Conservation (phyloP, 2,888 invertebrate species). For the Rhimphoctona megacephalus region DNA sequence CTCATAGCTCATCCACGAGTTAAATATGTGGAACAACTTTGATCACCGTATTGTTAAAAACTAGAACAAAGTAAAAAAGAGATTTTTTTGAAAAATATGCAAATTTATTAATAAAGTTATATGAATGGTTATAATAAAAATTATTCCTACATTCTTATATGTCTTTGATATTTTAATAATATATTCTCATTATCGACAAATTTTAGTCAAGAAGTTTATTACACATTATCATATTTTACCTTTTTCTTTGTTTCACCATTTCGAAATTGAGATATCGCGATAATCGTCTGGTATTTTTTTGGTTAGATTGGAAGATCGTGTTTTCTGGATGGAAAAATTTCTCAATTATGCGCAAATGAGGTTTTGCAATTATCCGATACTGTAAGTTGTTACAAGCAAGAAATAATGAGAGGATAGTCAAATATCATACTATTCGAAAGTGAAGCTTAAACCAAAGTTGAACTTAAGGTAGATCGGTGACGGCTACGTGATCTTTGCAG, state of each 20-base stretch:
- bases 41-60: slow-evolving; percentile 11
- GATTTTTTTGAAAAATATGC: neutral
- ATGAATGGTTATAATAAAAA: neutral
- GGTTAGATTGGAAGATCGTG: neutral
- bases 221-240: too few species aligned
- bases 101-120: neutral
- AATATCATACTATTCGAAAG: neutral
- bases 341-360: neutral
- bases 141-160: neutral
- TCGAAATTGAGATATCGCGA: too few species aligned
- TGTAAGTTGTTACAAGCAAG: neutral
- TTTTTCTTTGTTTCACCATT: too few species aligned
- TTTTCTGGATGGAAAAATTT: neutral
- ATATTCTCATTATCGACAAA: neutral
- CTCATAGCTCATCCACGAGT: slow-evolving; percentile 43
- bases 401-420: neutral
- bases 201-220: neutral
- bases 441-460: too few species aligned
- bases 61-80: slow-evolving; percentile 44
- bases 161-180: neutral
- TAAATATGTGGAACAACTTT: slow-evolving; percentile 25
- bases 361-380: neutral
- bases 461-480: too few species aligned
- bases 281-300: too few species aligned
- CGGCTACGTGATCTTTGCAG: too few species aligned